phyloP scores from a whole-genome alignment of 2,888 invertebrate species.

The Dione juno region DNA sequence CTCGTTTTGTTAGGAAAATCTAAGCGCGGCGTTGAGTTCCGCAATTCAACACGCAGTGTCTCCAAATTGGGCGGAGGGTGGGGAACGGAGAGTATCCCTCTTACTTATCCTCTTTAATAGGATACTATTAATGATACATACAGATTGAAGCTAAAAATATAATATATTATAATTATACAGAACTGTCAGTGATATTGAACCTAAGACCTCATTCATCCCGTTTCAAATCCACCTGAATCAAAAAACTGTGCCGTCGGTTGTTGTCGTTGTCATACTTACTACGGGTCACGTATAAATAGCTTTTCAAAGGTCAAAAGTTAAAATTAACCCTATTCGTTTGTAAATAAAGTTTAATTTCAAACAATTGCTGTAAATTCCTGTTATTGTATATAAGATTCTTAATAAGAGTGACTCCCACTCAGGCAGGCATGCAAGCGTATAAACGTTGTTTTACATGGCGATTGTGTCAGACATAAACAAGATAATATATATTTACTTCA shows the following conservation, averaged over 20 bases:
- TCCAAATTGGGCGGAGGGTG: background rate
- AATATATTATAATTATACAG: background rate
- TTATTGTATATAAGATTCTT: conserved; percentile 74
- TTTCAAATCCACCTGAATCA: conserved; percentile 44
- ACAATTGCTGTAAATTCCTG: conserved; percentile 51
- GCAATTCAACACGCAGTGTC: background rate
- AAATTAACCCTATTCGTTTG: conserved; percentile 29
- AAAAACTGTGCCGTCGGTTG: conserved; percentile 44
- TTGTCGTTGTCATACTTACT: conserved; percentile 60
- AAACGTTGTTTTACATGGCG: conserved; percentile 61
- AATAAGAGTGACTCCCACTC: conserved; percentile 80
- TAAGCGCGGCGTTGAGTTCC: background rate
- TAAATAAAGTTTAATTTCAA: conserved; percentile 43
- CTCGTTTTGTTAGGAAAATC: too few species aligned
- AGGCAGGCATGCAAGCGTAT: conserved; percentile 70
- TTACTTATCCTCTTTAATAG: fast-evolving
- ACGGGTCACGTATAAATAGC: conserved; percentile 68
- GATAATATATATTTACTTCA: background rate
- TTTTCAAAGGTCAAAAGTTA: conserved; percentile 39
- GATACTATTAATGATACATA: too few species aligned
- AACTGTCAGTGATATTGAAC: too few species aligned
- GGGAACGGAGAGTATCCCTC: background rate
- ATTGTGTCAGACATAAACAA: conserved; percentile 20
- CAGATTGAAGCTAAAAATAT: background rate
- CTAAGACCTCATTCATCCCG: background rate